These are phyloP conservation scores for Notothenia rossii DNA, from an alignment of 2,113 vertebrate genomes.

Conservation along the genomic window DNA sequence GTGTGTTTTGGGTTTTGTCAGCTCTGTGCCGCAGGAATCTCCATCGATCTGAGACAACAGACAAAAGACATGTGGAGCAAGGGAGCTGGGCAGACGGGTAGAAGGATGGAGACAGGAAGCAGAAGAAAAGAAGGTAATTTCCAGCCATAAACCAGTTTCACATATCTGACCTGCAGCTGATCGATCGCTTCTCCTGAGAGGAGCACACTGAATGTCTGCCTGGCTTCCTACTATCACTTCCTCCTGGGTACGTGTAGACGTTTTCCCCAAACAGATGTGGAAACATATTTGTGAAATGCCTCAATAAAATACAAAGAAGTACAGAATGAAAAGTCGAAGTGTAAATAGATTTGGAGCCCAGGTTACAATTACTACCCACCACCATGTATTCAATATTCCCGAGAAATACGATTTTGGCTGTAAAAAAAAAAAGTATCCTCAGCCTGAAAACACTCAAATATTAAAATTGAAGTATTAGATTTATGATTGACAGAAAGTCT, in stretches of 20 bases:
- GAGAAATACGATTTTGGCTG: neutral
- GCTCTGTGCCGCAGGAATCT: constrained; percentile 29
- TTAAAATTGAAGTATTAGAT: constrained; percentile 14
- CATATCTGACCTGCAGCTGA: constrained; percentile 59
- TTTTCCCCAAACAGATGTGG: constrained; percentile 11
- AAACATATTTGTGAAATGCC: neutral
- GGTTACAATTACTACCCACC: neutral
- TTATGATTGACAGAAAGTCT: constrained; percentile 5
- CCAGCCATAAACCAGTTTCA: constrained; percentile 46
- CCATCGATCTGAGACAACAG: constrained; percentile 53
- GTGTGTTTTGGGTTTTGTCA: constrained; percentile 37
- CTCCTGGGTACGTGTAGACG: constrained; percentile 9
- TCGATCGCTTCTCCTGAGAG: constrained; percentile 49
- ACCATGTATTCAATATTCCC: constrained; percentile 1
- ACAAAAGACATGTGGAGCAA: constrained; percentile 44
- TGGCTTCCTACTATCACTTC: constrained; percentile 21
- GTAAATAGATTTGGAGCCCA: neutral
- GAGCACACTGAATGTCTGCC: constrained; percentile 21
- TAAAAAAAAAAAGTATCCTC: neutral
- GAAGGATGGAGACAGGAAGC: constrained; percentile 39
- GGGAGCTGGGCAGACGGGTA: constrained; percentile 20
- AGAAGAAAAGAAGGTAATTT: constrained; percentile 50
- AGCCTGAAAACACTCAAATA: constrained; percentile 4
- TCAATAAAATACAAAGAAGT: neutral
- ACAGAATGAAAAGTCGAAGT: neutral